phyloP scores from a whole-genome alignment of 2,113 vertebrate species.

The Vulpes ferrilata region DNA sequence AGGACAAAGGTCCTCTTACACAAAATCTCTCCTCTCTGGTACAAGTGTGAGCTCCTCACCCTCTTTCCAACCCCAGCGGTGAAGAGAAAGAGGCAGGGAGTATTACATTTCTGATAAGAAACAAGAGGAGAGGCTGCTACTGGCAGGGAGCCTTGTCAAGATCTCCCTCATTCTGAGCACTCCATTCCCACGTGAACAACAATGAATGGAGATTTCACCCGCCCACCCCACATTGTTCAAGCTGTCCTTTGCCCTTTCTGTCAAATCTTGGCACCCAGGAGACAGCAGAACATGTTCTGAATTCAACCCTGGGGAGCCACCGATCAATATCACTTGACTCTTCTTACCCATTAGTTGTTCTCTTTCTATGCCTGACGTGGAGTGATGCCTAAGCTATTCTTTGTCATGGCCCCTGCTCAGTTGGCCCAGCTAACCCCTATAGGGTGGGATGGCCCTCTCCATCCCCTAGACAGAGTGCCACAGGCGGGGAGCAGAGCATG shows the following conservation, averaged over 20 bases:
- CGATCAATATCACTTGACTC: conserved; percentile 80
- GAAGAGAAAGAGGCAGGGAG: background rate
- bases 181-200: conserved; percentile 80
- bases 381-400: conserved; percentile 66
- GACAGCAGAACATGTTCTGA: conserved; percentile 82
- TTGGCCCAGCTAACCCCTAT: conserved; percentile 64
- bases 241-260: conserved; percentile 83
- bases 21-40: background rate
- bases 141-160: conserved; percentile 64
- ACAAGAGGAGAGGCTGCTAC: conserved; percentile 33
- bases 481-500: background rate
- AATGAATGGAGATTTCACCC: conserved; percentile 72
- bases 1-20: conserved; percentile 14
- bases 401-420: conserved; percentile 58
- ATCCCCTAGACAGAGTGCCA: background rate
- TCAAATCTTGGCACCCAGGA: conserved; percentile 81
- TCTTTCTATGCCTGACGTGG: conserved; percentile 67
- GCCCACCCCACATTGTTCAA: conserved; percentile 77
- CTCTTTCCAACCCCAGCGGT: background rate
- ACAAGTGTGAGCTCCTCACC: background rate
- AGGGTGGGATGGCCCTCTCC: conserved; percentile 63
- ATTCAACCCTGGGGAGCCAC: conserved; percentile 79
- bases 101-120: conserved; percentile 10
- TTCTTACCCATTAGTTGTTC: conserved; percentile 73
- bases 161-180: conserved; percentile 47